Conservation (phyloP, 2,797 vertebrate species). For the Spinus pinus region DNA sequence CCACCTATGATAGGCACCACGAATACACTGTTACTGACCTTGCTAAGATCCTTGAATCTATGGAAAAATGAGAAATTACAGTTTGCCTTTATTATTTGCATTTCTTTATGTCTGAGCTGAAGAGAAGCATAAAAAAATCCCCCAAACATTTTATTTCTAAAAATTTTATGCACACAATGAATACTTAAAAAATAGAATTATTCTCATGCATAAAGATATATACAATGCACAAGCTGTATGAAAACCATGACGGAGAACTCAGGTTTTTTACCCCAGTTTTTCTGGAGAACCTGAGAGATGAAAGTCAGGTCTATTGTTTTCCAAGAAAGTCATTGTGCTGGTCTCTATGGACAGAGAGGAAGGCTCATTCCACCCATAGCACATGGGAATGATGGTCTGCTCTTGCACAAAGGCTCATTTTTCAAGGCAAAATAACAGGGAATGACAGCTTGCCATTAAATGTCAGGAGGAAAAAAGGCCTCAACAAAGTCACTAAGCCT, state of each 20-base stretch:
- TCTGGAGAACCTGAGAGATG: not conserved
- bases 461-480: not conserved
- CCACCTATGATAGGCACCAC: not conserved
- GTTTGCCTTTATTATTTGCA: not conserved
- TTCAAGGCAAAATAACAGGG: not conserved
- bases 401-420: not conserved
- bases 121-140: not conserved
- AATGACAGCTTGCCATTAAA: not conserved
- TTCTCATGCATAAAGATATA: not conserved
- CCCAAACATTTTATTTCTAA: not conserved
- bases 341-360: not conserved
- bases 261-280: not conserved
- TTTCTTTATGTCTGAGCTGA: not conserved
- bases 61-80: not conserved
- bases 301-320: not conserved
- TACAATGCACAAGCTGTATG: not conserved
- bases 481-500: not conserved
- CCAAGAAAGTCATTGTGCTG: rapidly evolving
- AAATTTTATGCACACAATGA: rapidly evolving
- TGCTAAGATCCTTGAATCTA: not conserved
- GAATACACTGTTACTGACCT: not conserved
- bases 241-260: not conserved
- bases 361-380: not conserved
- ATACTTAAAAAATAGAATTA: not conserved
- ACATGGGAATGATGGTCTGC: not conserved